Percentiles rank a stretch among this genome's conserved stretches.
Conservation (phyloP, 2,888 invertebrate species). For the Tetheella fluctuosa region DNA sequence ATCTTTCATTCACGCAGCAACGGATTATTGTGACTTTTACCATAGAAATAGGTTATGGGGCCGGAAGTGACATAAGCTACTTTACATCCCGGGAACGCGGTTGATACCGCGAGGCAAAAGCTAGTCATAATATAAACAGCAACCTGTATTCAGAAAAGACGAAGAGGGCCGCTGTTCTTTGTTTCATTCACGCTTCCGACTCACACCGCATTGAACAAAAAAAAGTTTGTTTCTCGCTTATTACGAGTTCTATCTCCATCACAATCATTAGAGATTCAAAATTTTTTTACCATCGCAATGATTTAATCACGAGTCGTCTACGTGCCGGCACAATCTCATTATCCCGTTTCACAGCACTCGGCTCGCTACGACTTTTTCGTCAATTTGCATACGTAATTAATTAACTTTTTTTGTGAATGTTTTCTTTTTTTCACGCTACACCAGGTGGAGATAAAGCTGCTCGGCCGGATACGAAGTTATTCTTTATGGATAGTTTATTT, state of each 20-base stretch:
- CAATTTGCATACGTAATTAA: constrained; percentile 82
- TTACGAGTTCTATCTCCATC: constrained; percentile 27
- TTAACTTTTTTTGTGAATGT: constrained; percentile 69
- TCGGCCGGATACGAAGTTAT: constrained; percentile 20
- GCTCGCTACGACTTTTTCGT: constrained; percentile 70
- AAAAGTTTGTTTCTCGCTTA: constrained; percentile 9
- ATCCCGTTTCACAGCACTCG: constrained; percentile 60
- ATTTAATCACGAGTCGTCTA: constrained; percentile 65
- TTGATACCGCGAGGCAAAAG: too few relatives aligned
- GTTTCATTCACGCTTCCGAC: background rate
- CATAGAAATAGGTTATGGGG: too few relatives aligned
- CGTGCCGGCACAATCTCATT: constrained; percentile 76
- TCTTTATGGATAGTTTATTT: constrained; percentile 43
- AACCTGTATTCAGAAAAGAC: too few relatives aligned
- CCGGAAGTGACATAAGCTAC: too few relatives aligned
- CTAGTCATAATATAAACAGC: too few relatives aligned
- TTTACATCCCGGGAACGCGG: too few relatives aligned
- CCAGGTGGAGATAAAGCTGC: constrained; percentile 58
- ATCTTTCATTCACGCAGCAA: too few relatives aligned
- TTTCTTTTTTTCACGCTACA: constrained; percentile 51
- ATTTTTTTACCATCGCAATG: constrained; percentile 60
- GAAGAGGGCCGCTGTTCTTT: too few relatives aligned
- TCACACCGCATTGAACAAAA: constrained; percentile 6
- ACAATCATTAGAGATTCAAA: constrained; percentile 49
- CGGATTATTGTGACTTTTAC: too few relatives aligned